Evolutionary conservation across 2,113 vertebrate species (phyloP), one percentile per base, ranked within the genome.

Genomic region (Antennarius striatus): DNA sequence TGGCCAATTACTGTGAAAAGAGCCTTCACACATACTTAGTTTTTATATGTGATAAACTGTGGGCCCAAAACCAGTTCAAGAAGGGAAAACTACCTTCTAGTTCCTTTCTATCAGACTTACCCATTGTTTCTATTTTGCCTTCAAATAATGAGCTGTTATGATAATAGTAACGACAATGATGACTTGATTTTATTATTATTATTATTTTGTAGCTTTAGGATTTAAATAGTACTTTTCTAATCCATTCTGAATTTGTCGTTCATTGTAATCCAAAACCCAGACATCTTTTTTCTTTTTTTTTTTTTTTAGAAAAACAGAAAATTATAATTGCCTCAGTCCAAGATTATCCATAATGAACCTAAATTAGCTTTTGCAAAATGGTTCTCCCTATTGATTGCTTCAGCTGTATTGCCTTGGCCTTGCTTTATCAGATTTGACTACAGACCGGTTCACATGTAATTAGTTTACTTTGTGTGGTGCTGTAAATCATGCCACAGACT

Each of bases 401-500:
- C 56, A 70, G 75, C 70, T 77, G 73, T 14, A 71, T 63, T 30
- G 73, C 68, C 73, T 43, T 39, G 47, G 68, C 62, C 57, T 4
- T 7, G 68, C 78, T 68, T 87, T 70, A 82, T 89, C 80, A 79
- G 87, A 88, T 84, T 75, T 61, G 77, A 84, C 69, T 55, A 61
- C 65, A 81, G 81, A 77, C 71, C 66, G 69, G 71, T 79, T 87
- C 74, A 77, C 57, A 49, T 81, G 66, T 88, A 86, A 91, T 92
- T 89, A 48, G 82, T 87, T 91, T 88, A 89, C 68, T 46, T 55
- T 58, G 63, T 63, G 71, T 53, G 75, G 73, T 52, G 65, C 79
- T 81, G 73, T 92, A 89, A 91, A 93, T 91, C 88, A 88, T 67
- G 71, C 63, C 64, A 62, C 68, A 51, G 84, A 88, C 82, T 68